These are phyloP conservation scores for Loris lydekkerianus DNA, from an alignment of 2,797 vertebrate genomes.

Conservation along the genomic window DNA sequence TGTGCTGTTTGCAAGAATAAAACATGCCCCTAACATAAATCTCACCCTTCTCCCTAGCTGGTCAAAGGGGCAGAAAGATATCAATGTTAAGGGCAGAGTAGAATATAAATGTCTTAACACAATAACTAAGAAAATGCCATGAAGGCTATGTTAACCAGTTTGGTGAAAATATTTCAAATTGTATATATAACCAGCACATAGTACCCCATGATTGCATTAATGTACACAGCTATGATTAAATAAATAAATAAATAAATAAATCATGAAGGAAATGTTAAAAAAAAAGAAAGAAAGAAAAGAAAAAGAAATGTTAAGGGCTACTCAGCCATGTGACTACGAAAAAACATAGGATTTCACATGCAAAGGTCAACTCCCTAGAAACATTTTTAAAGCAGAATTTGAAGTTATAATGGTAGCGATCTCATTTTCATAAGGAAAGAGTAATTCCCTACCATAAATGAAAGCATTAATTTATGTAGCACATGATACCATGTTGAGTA, in stretches of 20 bases:
- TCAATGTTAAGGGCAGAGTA: not conserved
- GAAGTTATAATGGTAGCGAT: not conserved
- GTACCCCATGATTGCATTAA: too few relatives aligned
- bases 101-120: too few relatives aligned
- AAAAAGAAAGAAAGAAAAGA: too few relatives aligned
- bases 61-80: not conserved
- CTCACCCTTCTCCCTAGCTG: not conserved
- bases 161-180: too few relatives aligned
- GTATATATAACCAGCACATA: too few relatives aligned
- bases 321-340: not conserved
- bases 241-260: too few relatives aligned
- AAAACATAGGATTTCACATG: not conserved
- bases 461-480: not conserved
- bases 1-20: not conserved
- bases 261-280: too few relatives aligned
- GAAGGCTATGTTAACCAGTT: too few relatives aligned
- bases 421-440: constrained; percentile 29
- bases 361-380: not conserved
- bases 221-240: too few relatives aligned
- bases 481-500: not conserved
- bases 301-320: not conserved
- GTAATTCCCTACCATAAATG: constrained; percentile 18
- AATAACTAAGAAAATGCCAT: too few relatives aligned
- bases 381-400: constrained; percentile 51
- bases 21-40: not conserved